A percentile compares a stretch with the other conserved stretches of the same genome.
These are phyloP conservation scores for Chaetophractus vellerosus DNA, from an alignment of 2,797 vertebrate species.

Conservation along the genomic window DNA sequence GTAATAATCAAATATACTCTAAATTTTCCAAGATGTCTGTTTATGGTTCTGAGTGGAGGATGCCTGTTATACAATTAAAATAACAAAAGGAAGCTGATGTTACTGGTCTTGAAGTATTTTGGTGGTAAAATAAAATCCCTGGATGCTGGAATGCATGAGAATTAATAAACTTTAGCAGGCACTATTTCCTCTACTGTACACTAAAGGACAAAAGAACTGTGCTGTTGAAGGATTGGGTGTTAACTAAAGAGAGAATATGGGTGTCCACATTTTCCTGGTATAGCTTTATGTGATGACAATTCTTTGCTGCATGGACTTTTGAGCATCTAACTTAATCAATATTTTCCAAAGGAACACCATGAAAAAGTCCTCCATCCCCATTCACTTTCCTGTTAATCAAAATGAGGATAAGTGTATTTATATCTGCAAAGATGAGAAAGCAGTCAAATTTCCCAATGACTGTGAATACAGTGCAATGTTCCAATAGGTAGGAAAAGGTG, in stretches of 20 bases:
- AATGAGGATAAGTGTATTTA: no score
- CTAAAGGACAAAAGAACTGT: neutral
- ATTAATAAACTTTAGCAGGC: neutral
- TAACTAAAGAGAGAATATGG: no score
- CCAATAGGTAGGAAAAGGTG: no score
- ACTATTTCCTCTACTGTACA: neutral
- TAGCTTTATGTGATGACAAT: no score
- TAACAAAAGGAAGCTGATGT: neutral
- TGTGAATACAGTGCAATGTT: no score
- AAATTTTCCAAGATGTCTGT: neutral
- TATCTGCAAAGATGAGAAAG: no score
- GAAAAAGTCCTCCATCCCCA: no score
- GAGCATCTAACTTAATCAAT: no score
- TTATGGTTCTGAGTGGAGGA: neutral
- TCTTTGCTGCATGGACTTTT: neutral
- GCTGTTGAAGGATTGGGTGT: rapidly evolving
- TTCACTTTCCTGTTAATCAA: no score
- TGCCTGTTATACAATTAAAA: neutral
- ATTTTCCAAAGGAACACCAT: neutral
- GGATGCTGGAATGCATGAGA: neutral
- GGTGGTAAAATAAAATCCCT: neutral
- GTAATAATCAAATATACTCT: neutral
- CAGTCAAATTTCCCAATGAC: no score
- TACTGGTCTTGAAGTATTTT: neutral
- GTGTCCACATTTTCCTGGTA: neutral